Conservation (phyloP, 1,140 invertebrate species). For the Bombus ignitus region DNA sequence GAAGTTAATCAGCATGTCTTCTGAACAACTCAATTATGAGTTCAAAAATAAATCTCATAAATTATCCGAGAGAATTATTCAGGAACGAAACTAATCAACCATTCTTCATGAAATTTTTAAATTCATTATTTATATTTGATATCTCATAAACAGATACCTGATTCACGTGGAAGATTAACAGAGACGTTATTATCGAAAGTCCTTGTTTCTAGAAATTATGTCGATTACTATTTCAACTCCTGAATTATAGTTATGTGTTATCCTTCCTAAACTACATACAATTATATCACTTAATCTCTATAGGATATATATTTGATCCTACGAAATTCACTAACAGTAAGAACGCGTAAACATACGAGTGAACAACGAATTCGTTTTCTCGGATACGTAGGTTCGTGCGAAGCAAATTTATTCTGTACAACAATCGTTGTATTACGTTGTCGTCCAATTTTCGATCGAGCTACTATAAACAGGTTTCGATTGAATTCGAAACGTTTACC, state of each 20-base stretch:
- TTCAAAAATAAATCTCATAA: not conserved
- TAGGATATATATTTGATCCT: too few species aligned
- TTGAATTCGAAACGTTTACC: conserved; percentile 50
- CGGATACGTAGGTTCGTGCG: not conserved
- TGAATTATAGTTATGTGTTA: not conserved
- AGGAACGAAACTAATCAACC: not conserved
- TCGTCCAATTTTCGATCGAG: conserved; percentile 37
- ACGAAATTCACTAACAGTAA: not conserved
- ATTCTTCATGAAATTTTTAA: not conserved
- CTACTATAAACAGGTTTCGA: conserved; percentile 49
- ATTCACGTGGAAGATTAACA: too few species aligned
- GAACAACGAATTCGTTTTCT: not conserved
- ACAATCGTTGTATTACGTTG: conserved; percentile 33
- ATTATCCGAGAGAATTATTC: not conserved
- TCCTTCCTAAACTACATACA: too few species aligned
- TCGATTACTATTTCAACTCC: not conserved
- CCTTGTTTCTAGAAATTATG: not conserved
- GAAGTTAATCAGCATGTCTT: fast-evolving
- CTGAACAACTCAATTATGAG: not conserved
- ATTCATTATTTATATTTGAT: too few species aligned
- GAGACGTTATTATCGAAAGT: too few species aligned
- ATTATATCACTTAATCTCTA: too few species aligned
- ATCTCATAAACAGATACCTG: too few species aligned
- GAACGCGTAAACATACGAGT: too few species aligned
- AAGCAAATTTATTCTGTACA: conserved; percentile 42